Evolutionary conservation across 1,140 invertebrate genomes (phyloP).

Genomic region (Temnothorax nylanderi): DNA sequence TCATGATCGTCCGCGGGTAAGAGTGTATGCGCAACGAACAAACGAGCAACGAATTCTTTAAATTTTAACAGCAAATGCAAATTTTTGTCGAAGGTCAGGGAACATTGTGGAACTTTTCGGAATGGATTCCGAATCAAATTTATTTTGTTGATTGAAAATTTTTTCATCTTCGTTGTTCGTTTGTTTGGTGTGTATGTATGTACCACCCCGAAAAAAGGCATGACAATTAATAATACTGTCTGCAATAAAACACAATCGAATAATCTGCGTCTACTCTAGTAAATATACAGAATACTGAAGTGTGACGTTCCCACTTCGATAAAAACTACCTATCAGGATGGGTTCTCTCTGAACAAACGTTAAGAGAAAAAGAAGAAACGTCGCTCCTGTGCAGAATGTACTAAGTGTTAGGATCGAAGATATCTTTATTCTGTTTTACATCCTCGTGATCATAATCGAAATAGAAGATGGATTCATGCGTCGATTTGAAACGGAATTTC

Average conservation of each 20-base stretch:
- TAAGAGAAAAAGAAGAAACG: background rate
- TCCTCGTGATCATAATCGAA: slow-evolving; percentile 6
- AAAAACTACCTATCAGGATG: slow-evolving; percentile 27
- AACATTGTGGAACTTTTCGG: no score
- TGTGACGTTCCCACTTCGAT: slow-evolving; percentile 2
- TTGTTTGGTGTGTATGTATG: background rate
- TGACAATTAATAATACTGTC: slow-evolving; percentile 32
- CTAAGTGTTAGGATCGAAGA: background rate
- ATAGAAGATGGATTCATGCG: background rate
- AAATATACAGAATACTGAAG: slow-evolving; percentile 45
- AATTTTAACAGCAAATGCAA: background rate
- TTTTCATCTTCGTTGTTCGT: background rate
- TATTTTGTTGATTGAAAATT: background rate
- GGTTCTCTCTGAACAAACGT: background rate
- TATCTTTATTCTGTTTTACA: slow-evolving; percentile 32
- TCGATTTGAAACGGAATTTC: background rate
- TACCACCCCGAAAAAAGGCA: background rate
- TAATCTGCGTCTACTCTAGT: background rate
- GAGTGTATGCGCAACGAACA: background rate
- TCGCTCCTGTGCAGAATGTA: background rate
- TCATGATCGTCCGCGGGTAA: background rate
- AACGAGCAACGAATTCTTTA: background rate
- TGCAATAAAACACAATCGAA: background rate
- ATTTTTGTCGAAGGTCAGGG: background rate
- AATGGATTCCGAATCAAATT: no score